Percentiles rank a stretch among this genome's conserved stretches.
phyloP scores from a whole-genome alignment of 2,113 vertebrate genomes.

The Ammodytes dubius region DNA sequence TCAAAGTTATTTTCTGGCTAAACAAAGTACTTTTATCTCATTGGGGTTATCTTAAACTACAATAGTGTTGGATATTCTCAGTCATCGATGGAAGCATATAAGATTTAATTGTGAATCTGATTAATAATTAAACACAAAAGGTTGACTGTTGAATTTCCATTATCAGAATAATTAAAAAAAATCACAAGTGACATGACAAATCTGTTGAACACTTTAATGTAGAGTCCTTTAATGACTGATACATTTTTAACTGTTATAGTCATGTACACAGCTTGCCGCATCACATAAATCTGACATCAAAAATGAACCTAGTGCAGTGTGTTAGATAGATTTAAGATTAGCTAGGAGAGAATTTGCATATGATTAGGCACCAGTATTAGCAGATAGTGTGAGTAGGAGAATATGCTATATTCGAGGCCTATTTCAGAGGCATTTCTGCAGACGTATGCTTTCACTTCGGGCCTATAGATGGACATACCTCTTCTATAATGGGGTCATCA shows the following conservation, averaged over 20 bases:
- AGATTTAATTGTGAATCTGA: no score
- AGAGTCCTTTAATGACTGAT: no score
- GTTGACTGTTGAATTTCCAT: no score
- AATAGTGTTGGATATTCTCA: background rate
- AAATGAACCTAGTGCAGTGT: background rate
- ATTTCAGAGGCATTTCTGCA: background rate
- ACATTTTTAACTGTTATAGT: background rate
- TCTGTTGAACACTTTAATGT: no score
- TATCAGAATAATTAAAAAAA: no score
- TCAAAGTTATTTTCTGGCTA: background rate
- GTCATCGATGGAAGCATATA: no score
- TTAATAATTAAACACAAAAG: no score
- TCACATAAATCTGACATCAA: background rate
- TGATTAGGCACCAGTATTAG: background rate
- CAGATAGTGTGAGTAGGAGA: background rate
- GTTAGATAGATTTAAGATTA: background rate
- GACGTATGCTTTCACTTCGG: background rate
- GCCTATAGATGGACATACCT: constrained; percentile 83
- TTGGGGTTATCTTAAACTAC: background rate
- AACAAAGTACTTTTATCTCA: background rate
- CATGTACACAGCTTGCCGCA: background rate
- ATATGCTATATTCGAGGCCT: background rate
- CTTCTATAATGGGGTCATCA: constrained; percentile 97
- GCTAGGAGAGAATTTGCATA: background rate
- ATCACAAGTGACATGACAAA: no score